Base-by-base conservation (phyloP, 2,888 invertebrate species). In the Tricholauxania praeusta region DNA sequence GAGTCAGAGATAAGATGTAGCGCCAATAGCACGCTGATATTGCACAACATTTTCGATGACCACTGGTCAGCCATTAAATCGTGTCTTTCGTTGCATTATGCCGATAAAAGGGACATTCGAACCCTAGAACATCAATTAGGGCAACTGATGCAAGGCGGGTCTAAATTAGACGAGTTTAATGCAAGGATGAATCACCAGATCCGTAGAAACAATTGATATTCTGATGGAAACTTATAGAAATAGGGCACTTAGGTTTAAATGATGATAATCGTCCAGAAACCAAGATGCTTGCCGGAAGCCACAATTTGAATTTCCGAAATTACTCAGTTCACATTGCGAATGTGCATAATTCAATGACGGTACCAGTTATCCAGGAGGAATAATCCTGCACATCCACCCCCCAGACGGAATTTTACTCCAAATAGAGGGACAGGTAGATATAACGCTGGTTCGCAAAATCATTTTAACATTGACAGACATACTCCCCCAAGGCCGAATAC, bases 71-170 rank as follows among this genome's bases (percentile, higher is more conserved):
- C 76, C 3, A 76, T 78, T 0, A 78, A 78, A 15, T 68, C 17
- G 62, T 71, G 72, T 32, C 65, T 77, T 10, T 77, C 76, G 6
- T 72, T 78, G 14, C 77, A 78, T n/a, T 77, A 78, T 47, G 78
- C 77, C 0, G 78, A 77, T 47, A 80, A 78, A n/a, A n/a, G 75
- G 48, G 79, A 79, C 59, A 49, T 77, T 1, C 67, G 76, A 12
- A 78, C 76, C 0, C 55, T 78, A 2, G 75, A 79, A 59, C 76
- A 78, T 53, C 74, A 80, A 70, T 48, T 78, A 0, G 73, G 72
- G 64, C 71, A 72, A 47, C 57, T 78, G 10, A 48, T 71, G 0
- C 78, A 77, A 55, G 62, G 74, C 15, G 73, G 68, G 69, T 32
- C 47, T 71, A 76, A 64, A 15, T 69, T 62, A 49, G 72, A 78